Conservation (phyloP, 1,140 invertebrate genomes). For the Riptortus pedestris region DNA sequence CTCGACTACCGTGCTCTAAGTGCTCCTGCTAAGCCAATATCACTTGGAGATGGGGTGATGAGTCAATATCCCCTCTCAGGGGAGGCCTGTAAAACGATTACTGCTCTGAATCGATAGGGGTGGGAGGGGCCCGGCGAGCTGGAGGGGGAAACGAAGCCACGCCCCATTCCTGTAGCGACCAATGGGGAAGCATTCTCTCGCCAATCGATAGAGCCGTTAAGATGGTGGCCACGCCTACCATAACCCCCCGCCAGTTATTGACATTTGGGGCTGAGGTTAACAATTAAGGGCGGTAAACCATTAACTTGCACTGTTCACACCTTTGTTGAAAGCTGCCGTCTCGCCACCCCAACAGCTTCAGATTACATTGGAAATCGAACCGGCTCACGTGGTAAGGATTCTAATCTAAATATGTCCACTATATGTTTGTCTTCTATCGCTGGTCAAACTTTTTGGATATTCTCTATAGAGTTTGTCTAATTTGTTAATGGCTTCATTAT, state of each 20-base stretch:
- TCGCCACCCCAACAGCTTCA: background rate
- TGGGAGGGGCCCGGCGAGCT: background rate
- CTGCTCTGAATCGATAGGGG: background rate
- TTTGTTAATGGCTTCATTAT: no score
- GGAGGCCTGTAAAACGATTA: background rate
- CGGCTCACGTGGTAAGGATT: no score
- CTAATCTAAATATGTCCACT: no score
- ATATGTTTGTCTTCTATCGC: no score
- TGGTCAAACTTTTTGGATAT: no score
- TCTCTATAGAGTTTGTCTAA: no score
- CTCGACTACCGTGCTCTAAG: slow-evolving; percentile 6
- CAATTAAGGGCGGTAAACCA: slow-evolving; percentile 4
- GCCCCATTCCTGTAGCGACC: background rate
- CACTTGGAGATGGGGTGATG: background rate
- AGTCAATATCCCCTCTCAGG: slow-evolving; percentile 9
- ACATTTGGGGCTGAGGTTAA: slow-evolving; percentile 5
- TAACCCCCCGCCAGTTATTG: slow-evolving; percentile 4
- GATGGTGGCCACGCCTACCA: slow-evolving; percentile 6
- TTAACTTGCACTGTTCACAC: no score
- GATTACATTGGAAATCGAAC: no score
- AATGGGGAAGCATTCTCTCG: no score
- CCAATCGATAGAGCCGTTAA: background rate
- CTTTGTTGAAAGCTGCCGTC: no score
- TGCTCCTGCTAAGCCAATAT: slow-evolving; percentile 5
- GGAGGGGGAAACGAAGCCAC: background rate